Evolutionary conservation across 2,113 vertebrate genomes (phyloP).

Genomic region (Steatornis caripensis): DNA sequence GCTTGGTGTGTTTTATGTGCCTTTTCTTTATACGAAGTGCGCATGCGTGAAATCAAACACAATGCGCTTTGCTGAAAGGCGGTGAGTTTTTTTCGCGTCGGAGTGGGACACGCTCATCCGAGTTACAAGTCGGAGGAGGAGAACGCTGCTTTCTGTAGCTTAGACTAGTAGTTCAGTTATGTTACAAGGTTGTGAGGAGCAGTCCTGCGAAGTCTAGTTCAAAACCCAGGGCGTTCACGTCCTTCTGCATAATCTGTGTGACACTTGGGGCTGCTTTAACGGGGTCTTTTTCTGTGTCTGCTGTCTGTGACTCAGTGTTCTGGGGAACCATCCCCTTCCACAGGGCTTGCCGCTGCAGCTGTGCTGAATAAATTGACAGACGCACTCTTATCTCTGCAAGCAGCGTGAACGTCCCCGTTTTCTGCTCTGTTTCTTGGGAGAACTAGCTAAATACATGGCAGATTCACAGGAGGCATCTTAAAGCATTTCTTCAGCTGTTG

Average conservation of each 20-base stretch:
- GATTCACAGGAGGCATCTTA: background rate
- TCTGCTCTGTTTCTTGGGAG: background rate
- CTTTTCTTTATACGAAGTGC: background rate
- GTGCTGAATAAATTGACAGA: too few relatives aligned
- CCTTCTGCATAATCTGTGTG: background rate
- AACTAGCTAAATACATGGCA: background rate
- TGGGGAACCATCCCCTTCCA: background rate
- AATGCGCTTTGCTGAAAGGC: background rate
- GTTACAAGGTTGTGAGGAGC: background rate
- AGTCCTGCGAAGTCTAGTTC: background rate
- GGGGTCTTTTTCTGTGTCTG: too few relatives aligned
- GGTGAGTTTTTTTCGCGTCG: background rate
- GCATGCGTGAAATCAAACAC: background rate
- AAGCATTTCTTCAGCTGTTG: background rate
- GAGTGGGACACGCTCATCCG: accelerated
- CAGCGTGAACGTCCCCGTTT: background rate
- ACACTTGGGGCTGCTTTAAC: background rate
- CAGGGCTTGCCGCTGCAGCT: background rate
- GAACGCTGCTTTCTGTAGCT: too few relatives aligned
- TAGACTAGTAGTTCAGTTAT: too few relatives aligned
- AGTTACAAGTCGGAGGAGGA: background rate
- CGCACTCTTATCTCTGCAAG: too few relatives aligned
- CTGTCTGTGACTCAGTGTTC: background rate
- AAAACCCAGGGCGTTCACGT: background rate
- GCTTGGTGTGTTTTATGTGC: background rate